A percentile compares a stretch with the other conserved stretches of the same genome.
These are phyloP conservation scores for Caenorhabditis latens DNA, from an alignment of 1,140 invertebrate species.

Conservation along the genomic window DNA sequence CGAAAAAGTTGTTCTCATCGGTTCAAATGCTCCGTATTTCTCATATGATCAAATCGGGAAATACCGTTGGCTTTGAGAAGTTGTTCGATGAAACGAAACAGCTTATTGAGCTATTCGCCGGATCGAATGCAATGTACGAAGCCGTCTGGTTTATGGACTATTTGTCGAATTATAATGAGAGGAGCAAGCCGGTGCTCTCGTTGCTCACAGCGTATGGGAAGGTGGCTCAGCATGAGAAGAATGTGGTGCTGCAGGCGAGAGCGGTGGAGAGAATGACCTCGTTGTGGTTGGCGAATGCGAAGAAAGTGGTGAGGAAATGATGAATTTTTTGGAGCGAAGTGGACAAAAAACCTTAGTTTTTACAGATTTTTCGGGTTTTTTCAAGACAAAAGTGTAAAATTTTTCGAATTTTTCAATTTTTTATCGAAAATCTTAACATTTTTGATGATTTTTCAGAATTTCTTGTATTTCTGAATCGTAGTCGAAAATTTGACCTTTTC, in stretches of 20 bases:
- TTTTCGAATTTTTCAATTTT: too few relatives aligned
- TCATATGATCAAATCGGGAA: slow-evolving; percentile 39
- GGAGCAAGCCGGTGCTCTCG: not conserved
- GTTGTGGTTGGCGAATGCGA: not conserved
- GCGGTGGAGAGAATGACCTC: slow-evolving; percentile 37
- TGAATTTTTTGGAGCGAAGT: not conserved
- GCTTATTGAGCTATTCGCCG: not conserved
- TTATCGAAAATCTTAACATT: too few relatives aligned
- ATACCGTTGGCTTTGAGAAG: slow-evolving; percentile 14
- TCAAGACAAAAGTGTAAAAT: too few relatives aligned
- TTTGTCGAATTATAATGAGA: slow-evolving; percentile 40
- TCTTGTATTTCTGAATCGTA: too few relatives aligned
- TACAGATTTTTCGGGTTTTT: too few relatives aligned
- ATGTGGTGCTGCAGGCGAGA: slow-evolving; percentile 25
- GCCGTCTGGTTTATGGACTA: slow-evolving; percentile 28
- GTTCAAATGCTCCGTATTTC: slow-evolving; percentile 48
- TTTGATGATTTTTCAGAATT: too few relatives aligned
- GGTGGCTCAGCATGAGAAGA: slow-evolving; percentile 23
- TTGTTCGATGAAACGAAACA: not conserved
- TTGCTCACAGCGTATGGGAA: not conserved
- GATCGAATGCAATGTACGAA: slow-evolving; percentile 31
- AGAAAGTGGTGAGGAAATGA: not conserved
- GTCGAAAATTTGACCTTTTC: too few relatives aligned
- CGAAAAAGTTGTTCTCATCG: slow-evolving; percentile 27
- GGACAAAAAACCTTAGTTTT: too few relatives aligned